Evolutionary conservation across 1,140 invertebrate species (phyloP), one percentile per base, ranked within the genome.

Genomic region (Thaumatotibia leucotreta): DNA sequence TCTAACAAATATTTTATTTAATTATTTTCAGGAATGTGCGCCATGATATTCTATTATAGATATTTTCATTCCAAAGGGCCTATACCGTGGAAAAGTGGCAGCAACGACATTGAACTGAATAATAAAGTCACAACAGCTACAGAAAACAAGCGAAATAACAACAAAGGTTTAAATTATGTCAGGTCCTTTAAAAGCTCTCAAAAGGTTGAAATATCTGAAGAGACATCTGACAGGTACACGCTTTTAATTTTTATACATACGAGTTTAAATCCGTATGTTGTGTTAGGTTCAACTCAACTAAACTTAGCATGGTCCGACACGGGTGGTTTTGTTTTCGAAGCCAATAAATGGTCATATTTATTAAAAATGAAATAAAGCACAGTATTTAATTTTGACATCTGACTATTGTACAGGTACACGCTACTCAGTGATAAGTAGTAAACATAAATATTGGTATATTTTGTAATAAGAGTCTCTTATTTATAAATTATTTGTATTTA

Each of bases 11-110:
- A n/a, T n/a, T n/a, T n/a, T n/a, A n/a, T n/a, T n/a, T n/a, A n/a
- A n/a, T n/a, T n/a, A n/a, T n/a, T 80, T 81, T 64, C 69, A 93
- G 92, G 94, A 27, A 78, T 95, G 58, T 74, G 80, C 11, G 93
- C 93, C 69, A 94, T 95, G 93, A 74, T 93, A 2, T 77, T 95
- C 2, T 95, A 95, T 74, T 94, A 95, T 70, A 92, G 92, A 75
- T 94, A 92, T 77, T 95, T 95, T 76, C 93, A 94, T 76, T 91
- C 91, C 11, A 90, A 91, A 72, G 91, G 86, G 29, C 85, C 90
- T 32, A 92, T 92, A 32, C 74, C 76, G 17, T 91, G 85, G 87
- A 87, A 84, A 74, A 78, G 74, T 50, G 64, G 73, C 14, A 76
- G 81, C 29, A 79, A 81, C 22, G 85, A 88, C 69, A 74, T 88